These are phyloP conservation scores for Athalia rosae DNA, from an alignment of 2,888 invertebrate species.

Conservation along the genomic window DNA sequence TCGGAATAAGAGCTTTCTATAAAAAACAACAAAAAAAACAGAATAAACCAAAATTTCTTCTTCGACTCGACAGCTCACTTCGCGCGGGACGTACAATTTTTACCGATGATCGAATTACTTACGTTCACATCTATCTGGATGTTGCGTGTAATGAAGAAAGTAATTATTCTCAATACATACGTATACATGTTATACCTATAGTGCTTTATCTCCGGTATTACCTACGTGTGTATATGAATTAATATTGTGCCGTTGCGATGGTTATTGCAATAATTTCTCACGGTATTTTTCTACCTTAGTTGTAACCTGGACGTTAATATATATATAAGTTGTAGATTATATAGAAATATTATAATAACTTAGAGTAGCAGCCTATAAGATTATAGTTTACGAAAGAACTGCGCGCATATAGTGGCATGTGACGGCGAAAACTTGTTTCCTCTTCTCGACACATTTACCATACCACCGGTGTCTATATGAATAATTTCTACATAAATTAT, in stretches of 20 bases:
- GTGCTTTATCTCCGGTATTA: background rate
- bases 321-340: background rate
- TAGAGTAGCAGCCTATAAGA: background rate
- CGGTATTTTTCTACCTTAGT: background rate
- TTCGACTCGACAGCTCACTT: no score
- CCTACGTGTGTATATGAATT: background rate
- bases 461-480: slow-evolving; percentile 44
- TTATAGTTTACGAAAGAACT: slow-evolving; percentile 39
- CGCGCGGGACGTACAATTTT: no score
- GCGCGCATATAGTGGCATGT: background rate
- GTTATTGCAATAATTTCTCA: slow-evolving; percentile 6
- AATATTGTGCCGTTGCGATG: background rate
- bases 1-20: no score
- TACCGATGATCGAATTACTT: no score
- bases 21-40: no score
- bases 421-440: slow-evolving; percentile 50
- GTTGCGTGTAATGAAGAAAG: no score
- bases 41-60: no score
- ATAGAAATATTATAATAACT: no score
- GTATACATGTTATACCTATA: slow-evolving; percentile 3
- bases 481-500: slow-evolving; percentile 65
- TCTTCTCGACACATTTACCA: slow-evolving; percentile 62
- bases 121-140: no score
- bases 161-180: background rate
- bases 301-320: background rate